Percentiles rank a stretch among this genome's conserved stretches.
Evolutionary conservation across 1,140 invertebrate species (phyloP).

Genomic region (Cotesia typhae): DNA sequence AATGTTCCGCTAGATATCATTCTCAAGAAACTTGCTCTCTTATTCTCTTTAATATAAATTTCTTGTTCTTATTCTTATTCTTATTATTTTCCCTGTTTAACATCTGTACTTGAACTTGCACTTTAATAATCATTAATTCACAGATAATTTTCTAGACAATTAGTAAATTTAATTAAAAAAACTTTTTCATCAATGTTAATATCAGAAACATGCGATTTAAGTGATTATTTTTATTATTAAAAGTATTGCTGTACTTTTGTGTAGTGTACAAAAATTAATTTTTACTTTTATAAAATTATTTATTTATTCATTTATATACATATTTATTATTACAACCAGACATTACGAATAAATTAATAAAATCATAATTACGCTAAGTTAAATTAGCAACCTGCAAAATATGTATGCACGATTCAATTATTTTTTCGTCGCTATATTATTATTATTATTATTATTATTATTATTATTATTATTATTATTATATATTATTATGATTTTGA

Average conservation of each 20-base stretch:
- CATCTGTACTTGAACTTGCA: neutral
- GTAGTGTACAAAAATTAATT: too few species aligned
- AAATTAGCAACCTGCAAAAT: slow-evolving; percentile 57
- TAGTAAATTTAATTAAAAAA: too few species aligned
- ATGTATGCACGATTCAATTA: slow-evolving; percentile 57
- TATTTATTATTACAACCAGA: neutral
- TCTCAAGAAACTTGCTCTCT: slow-evolving; percentile 14
- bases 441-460: neutral
- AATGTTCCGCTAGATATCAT: slow-evolving; percentile 21
- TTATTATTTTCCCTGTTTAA: neutral
- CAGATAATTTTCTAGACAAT: neutral
- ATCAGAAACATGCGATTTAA: slow-evolving; percentile 13
- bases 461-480: too few species aligned
- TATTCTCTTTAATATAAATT: slow-evolving; percentile 19
- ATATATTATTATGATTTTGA: too few species aligned
- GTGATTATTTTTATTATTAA: slow-evolving; percentile 12
- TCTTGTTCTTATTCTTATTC: slow-evolving; percentile 19
- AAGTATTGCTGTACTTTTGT: too few species aligned
- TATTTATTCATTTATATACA: too few species aligned
- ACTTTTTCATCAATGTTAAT: neutral
- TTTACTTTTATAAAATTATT: too few species aligned
- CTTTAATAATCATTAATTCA: neutral
- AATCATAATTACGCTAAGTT: slow-evolving; percentile 39
- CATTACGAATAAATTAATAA: slow-evolving; percentile 5
- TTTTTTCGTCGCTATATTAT: slow-evolving; percentile 42